Percentiles rank a stretch among this genome's conserved stretches.
Evolutionary conservation across 2,113 vertebrate genomes (phyloP).

Genomic region (Bettongia penicillata): DNA sequence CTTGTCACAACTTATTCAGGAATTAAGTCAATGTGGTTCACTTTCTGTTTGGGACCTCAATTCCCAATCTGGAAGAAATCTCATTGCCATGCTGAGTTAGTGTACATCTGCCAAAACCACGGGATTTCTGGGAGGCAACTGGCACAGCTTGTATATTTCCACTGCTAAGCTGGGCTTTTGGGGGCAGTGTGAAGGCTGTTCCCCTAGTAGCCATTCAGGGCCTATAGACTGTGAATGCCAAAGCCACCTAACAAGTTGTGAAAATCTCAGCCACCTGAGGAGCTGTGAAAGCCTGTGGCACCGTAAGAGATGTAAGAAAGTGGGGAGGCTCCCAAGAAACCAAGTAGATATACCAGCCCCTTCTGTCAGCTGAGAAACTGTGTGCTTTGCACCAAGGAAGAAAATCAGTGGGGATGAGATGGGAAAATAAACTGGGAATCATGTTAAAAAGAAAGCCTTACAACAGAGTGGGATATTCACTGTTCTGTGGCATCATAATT

Average conservation of each 20-base stretch:
- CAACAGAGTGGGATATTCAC: conserved; percentile 28
- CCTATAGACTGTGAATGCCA: conserved; percentile 68
- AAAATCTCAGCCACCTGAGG: conserved; percentile 69
- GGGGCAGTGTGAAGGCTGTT: conserved; percentile 25
- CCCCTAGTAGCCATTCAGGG: conserved; percentile 70
- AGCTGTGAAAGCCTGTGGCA: conserved; percentile 29
- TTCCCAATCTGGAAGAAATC: conserved; percentile 67
- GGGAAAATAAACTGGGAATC: conserved; percentile 57
- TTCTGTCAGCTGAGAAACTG: conserved; percentile 27
- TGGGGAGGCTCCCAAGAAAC: background rate
- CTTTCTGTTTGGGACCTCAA: conserved; percentile 67
- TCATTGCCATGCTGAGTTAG: conserved; percentile 61
- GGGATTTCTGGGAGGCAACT: conserved; percentile 66
- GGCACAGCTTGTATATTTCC: conserved; percentile 60
- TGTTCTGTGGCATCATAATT: conserved; percentile 36
- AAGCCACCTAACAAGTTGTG: conserved; percentile 76
- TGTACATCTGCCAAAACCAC: conserved; percentile 65
- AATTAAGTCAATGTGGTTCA: conserved; percentile 49
- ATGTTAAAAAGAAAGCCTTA: conserved; percentile 53
- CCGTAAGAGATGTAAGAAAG: conserved; percentile 24
- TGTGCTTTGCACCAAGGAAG: conserved; percentile 33
- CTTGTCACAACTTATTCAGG: conserved; percentile 57
- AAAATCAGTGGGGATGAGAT: conserved; percentile 38
- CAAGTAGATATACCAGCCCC: conserved; percentile 9
- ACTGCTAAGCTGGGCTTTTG: conserved; percentile 58